A percentile compares a stretch with the other conserved stretches of the same genome.
phyloP scores from a whole-genome alignment of 1,140 invertebrate species.

The Tribolium castaneum region DNA sequence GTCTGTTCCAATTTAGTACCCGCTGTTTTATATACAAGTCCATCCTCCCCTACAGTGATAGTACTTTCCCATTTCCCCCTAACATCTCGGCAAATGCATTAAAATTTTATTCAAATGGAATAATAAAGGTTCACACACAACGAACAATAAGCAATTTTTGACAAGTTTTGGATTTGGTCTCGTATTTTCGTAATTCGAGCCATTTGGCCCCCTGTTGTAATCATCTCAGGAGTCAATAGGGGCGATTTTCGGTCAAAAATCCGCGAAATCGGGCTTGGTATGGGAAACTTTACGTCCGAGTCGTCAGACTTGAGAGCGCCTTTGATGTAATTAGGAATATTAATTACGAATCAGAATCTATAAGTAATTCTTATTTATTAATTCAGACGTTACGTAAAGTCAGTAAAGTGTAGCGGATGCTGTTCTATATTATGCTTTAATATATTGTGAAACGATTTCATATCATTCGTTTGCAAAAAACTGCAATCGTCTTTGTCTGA shows the following conservation, averaged over 20 bases:
- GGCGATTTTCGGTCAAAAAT: neutral
- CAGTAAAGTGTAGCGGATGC: slow-evolving; percentile 7
- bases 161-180: no score
- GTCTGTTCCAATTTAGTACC: slow-evolving; percentile 47
- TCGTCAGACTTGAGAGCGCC: slow-evolving; percentile 14
- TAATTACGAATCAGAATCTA: slow-evolving; percentile 3
- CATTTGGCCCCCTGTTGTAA: neutral
- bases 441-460: slow-evolving; percentile 14
- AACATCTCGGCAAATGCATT: slow-evolving; percentile 38
- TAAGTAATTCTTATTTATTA: neutral
- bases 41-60: slow-evolving; percentile 55
- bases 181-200: neutral
- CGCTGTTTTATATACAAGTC: slow-evolving; percentile 51
- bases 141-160: neutral
- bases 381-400: slow-evolving; percentile 5
- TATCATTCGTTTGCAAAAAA: neutral
- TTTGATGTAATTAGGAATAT: slow-evolving; percentile 15
- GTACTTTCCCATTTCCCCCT: slow-evolving; percentile 50
- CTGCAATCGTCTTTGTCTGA: slow-evolving; percentile 11
- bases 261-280: neutral
- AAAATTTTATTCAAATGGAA: slow-evolving; percentile 35
- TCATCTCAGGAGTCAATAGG: neutral
- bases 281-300: slow-evolving; percentile 12
- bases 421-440: slow-evolving; percentile 19
- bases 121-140: slow-evolving; percentile 26